phyloP scores from a whole-genome alignment of 2,797 vertebrate species.

The Pteronotus mesoamericanus region DNA sequence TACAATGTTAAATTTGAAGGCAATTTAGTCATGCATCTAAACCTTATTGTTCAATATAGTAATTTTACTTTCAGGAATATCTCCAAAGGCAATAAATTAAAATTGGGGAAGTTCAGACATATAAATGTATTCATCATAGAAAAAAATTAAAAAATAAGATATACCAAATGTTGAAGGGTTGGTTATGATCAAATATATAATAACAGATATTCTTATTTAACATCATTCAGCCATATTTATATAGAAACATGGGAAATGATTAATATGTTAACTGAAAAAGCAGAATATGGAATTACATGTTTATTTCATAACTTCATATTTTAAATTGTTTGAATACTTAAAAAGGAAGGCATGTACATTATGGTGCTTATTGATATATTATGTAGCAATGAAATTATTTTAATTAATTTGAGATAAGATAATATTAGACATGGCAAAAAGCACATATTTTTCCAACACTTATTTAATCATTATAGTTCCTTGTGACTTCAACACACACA shows the following conservation, averaged over 20 bases:
- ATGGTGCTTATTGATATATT: not conserved
- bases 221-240: not conserved
- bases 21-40: not conserved
- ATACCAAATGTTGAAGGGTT: not conserved
- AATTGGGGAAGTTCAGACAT: not conserved
- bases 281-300: not conserved
- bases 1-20: not conserved
- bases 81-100: not conserved
- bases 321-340: not conserved
- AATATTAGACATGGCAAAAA: not conserved
- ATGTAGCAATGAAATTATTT: not conserved
- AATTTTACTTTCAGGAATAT: constrained; percentile 16
- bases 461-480: not conserved
- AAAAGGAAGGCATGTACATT: not conserved
- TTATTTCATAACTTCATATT: not conserved
- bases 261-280: not conserved
- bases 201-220: not conserved
- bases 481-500: not conserved
- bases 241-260: not conserved
- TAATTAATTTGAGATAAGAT: not conserved
- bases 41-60: not conserved
- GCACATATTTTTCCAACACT: not conserved
- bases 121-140: not conserved
- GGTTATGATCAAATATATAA: not conserved
- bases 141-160: not conserved